phyloP scores from a whole-genome alignment of 2,888 invertebrate species.

The Zaprionus lineosus region DNA sequence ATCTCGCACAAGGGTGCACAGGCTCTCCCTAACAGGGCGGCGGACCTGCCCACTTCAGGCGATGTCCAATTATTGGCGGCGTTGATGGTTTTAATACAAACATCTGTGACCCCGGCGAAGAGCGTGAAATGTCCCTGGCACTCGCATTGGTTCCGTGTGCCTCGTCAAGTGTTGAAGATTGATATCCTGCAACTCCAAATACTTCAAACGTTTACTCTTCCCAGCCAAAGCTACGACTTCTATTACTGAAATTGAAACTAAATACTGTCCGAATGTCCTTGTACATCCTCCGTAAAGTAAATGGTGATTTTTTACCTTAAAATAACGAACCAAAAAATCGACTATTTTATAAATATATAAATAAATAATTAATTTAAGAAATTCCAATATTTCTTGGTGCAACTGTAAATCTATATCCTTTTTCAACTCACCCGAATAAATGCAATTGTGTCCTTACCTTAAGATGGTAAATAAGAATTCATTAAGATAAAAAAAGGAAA shows the following conservation, averaged over 20 bases:
- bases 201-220: conserved; percentile 2
- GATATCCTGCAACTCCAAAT: conserved; percentile 45
- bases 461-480: too few relatives aligned
- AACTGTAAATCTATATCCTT: too few relatives aligned
- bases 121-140: conserved; percentile 61
- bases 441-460: too few relatives aligned
- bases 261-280: too few relatives aligned
- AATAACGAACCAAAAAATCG: too few relatives aligned
- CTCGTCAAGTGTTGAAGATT: conserved; percentile 54
- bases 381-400: too few relatives aligned
- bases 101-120: conserved; percentile 69
- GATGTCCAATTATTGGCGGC: conserved; percentile 67
- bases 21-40: conserved; percentile 19
- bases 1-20: too few relatives aligned
- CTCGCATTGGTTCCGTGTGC: conserved; percentile 54
- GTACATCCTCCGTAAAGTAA: too few relatives aligned
- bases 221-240: neutral
- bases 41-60: conserved; percentile 52
- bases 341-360: too few relatives aligned
- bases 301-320: conserved; percentile 6
- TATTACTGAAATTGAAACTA: conserved; percentile 22
- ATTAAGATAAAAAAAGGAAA: too few relatives aligned
- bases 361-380: too few relatives aligned
- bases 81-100: conserved; percentile 65
- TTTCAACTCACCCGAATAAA: too few relatives aligned